Percentiles rank a stretch among this genome's conserved stretches.
phyloP scores from a whole-genome alignment of 2,113 vertebrate genomes.

The Cinclus mexicanus region DNA sequence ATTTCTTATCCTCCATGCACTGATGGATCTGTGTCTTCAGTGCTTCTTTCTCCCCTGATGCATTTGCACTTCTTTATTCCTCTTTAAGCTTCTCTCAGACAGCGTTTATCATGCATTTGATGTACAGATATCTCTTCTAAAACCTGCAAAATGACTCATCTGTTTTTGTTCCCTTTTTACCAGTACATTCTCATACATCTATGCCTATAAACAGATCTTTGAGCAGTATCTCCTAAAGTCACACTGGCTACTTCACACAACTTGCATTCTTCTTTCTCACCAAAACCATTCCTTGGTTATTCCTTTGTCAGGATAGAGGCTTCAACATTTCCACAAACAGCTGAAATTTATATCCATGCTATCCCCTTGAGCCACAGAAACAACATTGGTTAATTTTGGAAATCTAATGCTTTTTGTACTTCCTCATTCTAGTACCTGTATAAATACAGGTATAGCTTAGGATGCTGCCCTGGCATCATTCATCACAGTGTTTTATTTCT shows the following conservation, averaged over 20 bases:
- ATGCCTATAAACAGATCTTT: conserved; percentile 27
- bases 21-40: background rate
- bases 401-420: background rate
- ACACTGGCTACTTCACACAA: background rate
- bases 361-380: background rate
- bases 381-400: background rate
- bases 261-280: background rate
- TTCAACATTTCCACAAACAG: background rate
- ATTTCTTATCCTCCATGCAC: background rate
- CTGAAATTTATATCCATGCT: background rate
- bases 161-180: conserved; percentile 32
- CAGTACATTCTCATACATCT: background rate
- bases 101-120: background rate
- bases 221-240: background rate
- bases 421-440: background rate
- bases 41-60: background rate
- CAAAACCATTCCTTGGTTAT: background rate
- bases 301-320: background rate
- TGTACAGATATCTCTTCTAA: background rate
- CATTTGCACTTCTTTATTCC: background rate
- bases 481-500: background rate
- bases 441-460: background rate
- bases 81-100: background rate
- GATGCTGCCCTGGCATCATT: background rate
- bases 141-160: conserved; percentile 48